phyloP scores from a whole-genome alignment of 2,113 vertebrate species.

The Colinus virginianus region DNA sequence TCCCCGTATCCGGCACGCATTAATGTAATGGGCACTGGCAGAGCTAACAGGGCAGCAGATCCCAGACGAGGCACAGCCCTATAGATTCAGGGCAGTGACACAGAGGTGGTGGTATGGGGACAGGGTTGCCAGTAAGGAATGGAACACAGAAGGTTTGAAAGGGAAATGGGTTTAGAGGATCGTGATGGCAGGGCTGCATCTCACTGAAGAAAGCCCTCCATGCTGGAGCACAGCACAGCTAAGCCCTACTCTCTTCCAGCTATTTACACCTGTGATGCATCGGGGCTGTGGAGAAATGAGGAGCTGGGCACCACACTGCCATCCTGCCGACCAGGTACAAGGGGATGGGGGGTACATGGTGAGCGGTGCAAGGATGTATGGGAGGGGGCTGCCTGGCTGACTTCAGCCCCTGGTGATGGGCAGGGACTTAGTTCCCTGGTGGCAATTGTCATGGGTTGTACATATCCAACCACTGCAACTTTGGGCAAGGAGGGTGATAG shows the following conservation, averaged over 20 bases:
- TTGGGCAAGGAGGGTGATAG: background rate
- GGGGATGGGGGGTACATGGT: fast-evolving
- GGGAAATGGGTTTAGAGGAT: background rate
- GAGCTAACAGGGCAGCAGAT: background rate
- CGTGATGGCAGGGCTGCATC: background rate
- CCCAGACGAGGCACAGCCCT: background rate
- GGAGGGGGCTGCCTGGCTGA: background rate
- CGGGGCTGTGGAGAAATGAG: constrained; percentile 83
- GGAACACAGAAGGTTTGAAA: background rate
- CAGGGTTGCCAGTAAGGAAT: background rate
- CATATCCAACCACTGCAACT: fast-evolving
- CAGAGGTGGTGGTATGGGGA: background rate
- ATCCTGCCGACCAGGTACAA: constrained; percentile 83
- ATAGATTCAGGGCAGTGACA: background rate
- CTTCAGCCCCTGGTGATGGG: background rate
- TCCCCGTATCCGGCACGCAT: background rate
- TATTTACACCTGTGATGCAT: constrained; percentile 80
- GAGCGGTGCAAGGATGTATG: background rate
- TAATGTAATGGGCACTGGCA: background rate
- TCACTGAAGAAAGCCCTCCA: background rate
- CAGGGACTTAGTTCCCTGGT: background rate
- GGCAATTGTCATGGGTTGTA: background rate
- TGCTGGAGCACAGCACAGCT: background rate
- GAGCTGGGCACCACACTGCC: constrained; percentile 79
- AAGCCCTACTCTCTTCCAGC: constrained; percentile 71